A percentile compares a stretch with the other conserved stretches of the same genome.
phyloP scores from a whole-genome alignment of 2,888 invertebrate genomes.

The Rhorus exstirpatorius region DNA sequence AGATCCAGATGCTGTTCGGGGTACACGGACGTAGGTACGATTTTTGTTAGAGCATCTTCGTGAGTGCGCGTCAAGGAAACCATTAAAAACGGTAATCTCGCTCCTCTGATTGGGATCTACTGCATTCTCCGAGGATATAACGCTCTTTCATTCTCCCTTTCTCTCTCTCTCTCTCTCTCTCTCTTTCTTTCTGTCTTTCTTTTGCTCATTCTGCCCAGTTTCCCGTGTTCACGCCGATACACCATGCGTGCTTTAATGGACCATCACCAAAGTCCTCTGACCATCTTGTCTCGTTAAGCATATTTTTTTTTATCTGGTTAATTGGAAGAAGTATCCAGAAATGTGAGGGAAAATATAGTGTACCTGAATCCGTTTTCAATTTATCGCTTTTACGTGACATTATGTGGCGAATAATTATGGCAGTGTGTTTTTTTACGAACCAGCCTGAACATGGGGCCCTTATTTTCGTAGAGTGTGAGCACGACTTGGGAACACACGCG shows the following conservation, averaged over 20 bases:
- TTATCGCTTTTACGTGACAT: neutral
- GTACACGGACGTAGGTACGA: conserved; percentile 20
- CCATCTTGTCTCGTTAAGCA: conserved; percentile 27
- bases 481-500: no score
- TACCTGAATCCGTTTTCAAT: neutral
- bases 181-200: conserved; percentile 8
- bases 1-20: conserved; percentile 17
- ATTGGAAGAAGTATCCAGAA: conserved; percentile 21
- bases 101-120: conserved; percentile 9
- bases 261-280: conserved; percentile 15
- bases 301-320: conserved; percentile 20
- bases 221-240: conserved; percentile 1
- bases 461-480: no score
- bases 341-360: conserved; percentile 1
- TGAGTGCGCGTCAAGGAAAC: conserved; percentile 68
- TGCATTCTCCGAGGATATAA: conserved; percentile 63
- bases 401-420: no score
- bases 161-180: conserved; percentile 3
- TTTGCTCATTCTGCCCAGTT: conserved; percentile 15
- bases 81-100: conserved; percentile 74
- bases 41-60: conserved; percentile 66
- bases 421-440: no score
- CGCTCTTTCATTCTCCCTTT: conserved; percentile 42
- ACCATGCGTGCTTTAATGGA: conserved; percentile 24
- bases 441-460: no score